Conservation (phyloP, 2,888 invertebrate species). For the Ochropleura plecta region DNA sequence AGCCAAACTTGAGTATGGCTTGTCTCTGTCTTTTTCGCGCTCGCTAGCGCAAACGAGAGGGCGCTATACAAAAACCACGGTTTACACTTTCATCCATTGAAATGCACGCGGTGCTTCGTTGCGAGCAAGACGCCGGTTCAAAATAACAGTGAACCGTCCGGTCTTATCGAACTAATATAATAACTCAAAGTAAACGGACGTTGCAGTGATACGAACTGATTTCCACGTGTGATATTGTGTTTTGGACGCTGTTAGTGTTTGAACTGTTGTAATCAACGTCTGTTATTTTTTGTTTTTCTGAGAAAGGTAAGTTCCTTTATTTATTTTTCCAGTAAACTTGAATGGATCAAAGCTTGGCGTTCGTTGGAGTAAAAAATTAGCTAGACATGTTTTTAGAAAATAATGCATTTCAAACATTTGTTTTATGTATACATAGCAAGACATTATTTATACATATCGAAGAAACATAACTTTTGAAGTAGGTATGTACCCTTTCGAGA, state of each 20-base stretch:
- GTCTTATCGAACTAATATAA: slow-evolving; percentile 82
- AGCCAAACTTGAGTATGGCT: slow-evolving; percentile 79
- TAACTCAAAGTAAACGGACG: slow-evolving; percentile 75
- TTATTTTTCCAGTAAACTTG: slow-evolving; percentile 33
- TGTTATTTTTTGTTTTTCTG: slow-evolving; percentile 39
- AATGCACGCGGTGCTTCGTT: slow-evolving; percentile 88
- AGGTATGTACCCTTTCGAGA: not conserved
- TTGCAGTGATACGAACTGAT: slow-evolving; percentile 75
- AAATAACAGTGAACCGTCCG: slow-evolving; percentile 82
- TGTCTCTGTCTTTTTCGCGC: slow-evolving; percentile 78
- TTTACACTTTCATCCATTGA: slow-evolving; percentile 90
- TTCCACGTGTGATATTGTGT: slow-evolving; percentile 75
- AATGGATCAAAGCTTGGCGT: slow-evolving; percentile 22
- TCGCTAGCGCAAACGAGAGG: slow-evolving; percentile 78
- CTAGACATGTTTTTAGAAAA: not conserved
- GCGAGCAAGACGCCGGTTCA: slow-evolving; percentile 85
- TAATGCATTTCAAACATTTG: not conserved
- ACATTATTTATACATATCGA: not conserved
- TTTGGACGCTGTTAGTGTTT: slow-evolving; percentile 61
- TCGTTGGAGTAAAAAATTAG: not conserved
- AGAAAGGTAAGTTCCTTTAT: slow-evolving; percentile 62
- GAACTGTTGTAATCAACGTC: slow-evolving; percentile 47
- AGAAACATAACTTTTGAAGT: not conserved
- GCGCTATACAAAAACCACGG: slow-evolving; percentile 89
- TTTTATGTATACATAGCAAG: not conserved